A percentile compares a stretch with the other conserved stretches of the same genome.
Evolutionary conservation across 2,797 vertebrate species (phyloP).

Genomic region (Tragopan temminckii): DNA sequence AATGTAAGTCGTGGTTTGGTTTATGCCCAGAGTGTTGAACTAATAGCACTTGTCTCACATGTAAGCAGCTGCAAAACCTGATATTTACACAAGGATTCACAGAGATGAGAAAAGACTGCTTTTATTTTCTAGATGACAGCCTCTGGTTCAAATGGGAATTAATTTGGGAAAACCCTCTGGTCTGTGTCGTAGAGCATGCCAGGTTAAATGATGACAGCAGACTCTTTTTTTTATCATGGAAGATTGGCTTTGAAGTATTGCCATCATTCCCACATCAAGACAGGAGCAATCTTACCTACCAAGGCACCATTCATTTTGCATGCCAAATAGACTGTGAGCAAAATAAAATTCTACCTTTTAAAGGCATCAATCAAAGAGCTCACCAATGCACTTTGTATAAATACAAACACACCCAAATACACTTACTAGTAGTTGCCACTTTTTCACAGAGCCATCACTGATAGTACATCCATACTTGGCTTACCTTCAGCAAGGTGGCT

Average conservation of each 20-base stretch:
- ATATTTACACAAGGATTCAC: constrained; percentile 72
- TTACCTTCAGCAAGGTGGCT: neutral
- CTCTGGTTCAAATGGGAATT: constrained; percentile 39
- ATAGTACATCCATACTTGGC: neutral
- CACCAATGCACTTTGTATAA: neutral
- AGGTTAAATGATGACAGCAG: neutral
- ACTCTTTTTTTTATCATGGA: neutral
- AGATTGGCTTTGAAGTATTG: neutral
- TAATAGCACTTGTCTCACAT: constrained; percentile 50
- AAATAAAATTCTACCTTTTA: neutral
- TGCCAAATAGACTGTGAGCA: neutral
- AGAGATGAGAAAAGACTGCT: constrained; percentile 28
- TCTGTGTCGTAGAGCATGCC: constrained; percentile 16
- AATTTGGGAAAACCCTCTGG: constrained; percentile 48
- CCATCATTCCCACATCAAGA: neutral
- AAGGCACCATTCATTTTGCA: neutral
- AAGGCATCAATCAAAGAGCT: neutral
- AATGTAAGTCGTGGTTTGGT: constrained; percentile 41
- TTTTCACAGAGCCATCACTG: neutral
- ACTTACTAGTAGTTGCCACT: neutral
- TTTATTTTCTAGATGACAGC: neutral
- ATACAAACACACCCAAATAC: neutral
- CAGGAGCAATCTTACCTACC: constrained; percentile 15
- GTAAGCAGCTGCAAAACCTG: constrained; percentile 71
- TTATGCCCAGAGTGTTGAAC: constrained; percentile 44